Evolutionary conservation across 2,797 vertebrate genomes (phyloP), one percentile per base, ranked within the genome.

Genomic region (Nyctalus aviator): DNA sequence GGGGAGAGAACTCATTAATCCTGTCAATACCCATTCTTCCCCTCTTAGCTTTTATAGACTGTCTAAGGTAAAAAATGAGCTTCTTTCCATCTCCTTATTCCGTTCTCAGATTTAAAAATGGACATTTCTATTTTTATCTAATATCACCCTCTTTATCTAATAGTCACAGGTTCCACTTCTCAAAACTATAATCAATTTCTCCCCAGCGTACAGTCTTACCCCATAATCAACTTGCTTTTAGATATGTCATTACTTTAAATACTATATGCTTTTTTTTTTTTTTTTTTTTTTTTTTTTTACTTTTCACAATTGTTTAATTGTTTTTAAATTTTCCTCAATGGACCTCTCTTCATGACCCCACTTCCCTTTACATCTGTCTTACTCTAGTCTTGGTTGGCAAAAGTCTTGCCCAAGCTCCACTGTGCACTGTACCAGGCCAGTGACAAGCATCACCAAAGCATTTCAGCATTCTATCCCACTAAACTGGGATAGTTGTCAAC

Each of bases 21-120:
- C 62, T 92, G 84, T 91, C 94, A 96, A 82, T 91, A 94, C 35
- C 41, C 57, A 30, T 68, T 68, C 48, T 84, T 75, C 68, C 44
- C n/a, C 83, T 86, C 64, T 92, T 68, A 76, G 84, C 82, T 81
- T 95, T 95, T 48, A 95, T 88, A 95, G 88, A 85, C 84, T 88
- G 84, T 78, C 94, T 71, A 53, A 57, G 91, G 89, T 82, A 82
- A 96, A 94, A 95, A 69, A 93, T 46, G 77, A 89, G 68, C 53
- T 76, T 69, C 69, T 48, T 57, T 88, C 20, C n/a, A 44, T 72
- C 71, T 87, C 85, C 73, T 78, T 93, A 96, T 89, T 95, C 35
- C 0, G 0, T 66, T 94, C 68, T 75, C 62, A 90, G 68, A 91
- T 93, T 96, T 85, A 93, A 91, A 96, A 90, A 85, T 21, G 55